Conservation (phyloP, 1,140 invertebrate species). For the Pemphigus obesinymphae region DNA sequence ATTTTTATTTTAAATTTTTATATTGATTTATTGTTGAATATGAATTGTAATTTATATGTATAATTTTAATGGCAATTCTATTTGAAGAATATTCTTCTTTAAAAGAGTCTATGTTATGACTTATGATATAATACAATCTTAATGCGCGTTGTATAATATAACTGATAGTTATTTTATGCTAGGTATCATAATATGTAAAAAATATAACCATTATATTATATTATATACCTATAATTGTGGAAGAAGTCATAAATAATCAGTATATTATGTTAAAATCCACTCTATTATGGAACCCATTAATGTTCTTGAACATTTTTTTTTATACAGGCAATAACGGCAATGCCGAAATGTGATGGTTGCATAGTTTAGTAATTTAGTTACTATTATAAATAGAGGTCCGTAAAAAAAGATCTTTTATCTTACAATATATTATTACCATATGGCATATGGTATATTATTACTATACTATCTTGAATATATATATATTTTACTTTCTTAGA, state of each 20-base stretch:
- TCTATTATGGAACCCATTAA: background rate
- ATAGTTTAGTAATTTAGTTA: background rate
- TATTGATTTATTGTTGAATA: background rate
- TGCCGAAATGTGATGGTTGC: background rate
- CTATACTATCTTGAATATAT: no score
- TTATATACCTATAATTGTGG: background rate
- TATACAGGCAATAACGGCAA: background rate
- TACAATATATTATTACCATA: no score
- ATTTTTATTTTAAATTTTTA: background rate
- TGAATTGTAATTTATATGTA: background rate
- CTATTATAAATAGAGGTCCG: no score
- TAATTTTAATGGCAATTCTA: no score
- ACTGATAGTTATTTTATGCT: background rate
- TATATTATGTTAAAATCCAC: background rate
- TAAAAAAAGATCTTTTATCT: no score
- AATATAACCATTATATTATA: no score
- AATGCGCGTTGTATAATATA: background rate
- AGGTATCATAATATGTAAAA: background rate
- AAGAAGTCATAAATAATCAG: background rate
- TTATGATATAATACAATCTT: background rate
- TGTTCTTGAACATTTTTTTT: background rate
- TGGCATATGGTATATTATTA: no score
- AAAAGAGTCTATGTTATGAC: no score
- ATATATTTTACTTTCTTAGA: no score
- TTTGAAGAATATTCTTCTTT: background rate